Percentiles rank a stretch among this genome's conserved stretches.
Evolutionary conservation across 2,888 invertebrate genomes (phyloP).

Genomic region (Periphyllus acericola): DNA sequence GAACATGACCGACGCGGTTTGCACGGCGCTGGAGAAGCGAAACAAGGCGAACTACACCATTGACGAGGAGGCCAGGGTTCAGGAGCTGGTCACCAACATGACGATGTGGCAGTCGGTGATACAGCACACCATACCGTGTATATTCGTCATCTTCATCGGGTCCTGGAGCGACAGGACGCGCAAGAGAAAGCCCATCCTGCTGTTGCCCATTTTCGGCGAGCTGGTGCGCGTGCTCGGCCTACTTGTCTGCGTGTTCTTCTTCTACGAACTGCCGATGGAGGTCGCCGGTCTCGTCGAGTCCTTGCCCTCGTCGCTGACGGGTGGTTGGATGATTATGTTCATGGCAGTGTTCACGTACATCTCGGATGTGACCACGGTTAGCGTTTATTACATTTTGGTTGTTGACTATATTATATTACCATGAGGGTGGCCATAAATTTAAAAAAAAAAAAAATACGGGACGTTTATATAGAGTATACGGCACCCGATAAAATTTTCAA

Average conservation of each 20-base stretch:
- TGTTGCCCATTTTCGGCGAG: conserved; percentile 83
- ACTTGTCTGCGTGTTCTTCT: conserved; percentile 82
- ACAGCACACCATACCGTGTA: conserved; percentile 83
- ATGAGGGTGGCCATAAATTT: no score
- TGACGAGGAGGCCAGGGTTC: conserved; percentile 73
- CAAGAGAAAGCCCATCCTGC: conserved; percentile 81
- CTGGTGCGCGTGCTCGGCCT: conserved; percentile 81
- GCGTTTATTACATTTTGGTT: no score
- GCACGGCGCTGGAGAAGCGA: conserved; percentile 79
- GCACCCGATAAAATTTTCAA: no score
- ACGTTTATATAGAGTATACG: no score
- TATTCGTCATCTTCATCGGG: conserved; percentile 83
- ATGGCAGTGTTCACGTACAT: conserved; percentile 92
- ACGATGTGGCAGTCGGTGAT: conserved; percentile 87
- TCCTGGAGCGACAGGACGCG: conserved; percentile 74
- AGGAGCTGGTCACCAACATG: conserved; percentile 81
- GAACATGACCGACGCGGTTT: conserved; percentile 77
- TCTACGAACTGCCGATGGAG: conserved; percentile 83
- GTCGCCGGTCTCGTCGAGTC: conserved; percentile 82
- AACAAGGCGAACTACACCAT: conserved; percentile 76
- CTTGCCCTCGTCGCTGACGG: conserved; percentile 82
- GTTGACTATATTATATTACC: no score
- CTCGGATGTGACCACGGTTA: conserved; percentile 82
- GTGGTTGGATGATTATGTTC: conserved; percentile 90
- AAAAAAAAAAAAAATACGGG: no score